These are phyloP conservation scores for Pipra filicauda DNA, from an alignment of 2,113 vertebrate species.

Conservation along the genomic window DNA sequence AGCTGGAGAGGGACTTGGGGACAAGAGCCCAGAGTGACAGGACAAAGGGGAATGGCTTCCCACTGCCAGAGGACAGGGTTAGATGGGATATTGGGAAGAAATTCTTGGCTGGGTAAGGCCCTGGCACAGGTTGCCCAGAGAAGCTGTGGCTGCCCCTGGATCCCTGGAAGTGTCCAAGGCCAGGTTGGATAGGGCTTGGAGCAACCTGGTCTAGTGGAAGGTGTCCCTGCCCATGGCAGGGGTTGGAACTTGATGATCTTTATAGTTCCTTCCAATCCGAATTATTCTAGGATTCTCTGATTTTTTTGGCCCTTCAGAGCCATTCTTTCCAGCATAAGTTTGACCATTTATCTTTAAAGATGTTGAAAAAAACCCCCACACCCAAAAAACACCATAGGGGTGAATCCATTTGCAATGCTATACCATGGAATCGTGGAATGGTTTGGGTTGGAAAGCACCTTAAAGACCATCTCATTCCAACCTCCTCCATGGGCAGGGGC, in stretches of 20 bases:
- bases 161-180: not conserved
- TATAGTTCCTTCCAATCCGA: not conserved
- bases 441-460: not conserved
- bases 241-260: not conserved
- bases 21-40: not conserved
- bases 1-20: rapidly evolving
- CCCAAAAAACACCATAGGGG: not conserved
- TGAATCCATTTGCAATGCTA: not conserved
- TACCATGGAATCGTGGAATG: not conserved
- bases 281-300: not conserved
- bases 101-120: rapidly evolving
- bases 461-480: not conserved
- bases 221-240: not conserved
- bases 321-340: not conserved
- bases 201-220: rapidly evolving
- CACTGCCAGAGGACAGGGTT: rapidly evolving
- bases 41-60: not conserved
- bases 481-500: not conserved
- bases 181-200: rapidly evolving
- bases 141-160: not conserved
- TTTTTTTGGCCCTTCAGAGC: not conserved
- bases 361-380: not conserved
- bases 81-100: not conserved
- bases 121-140: not conserved
- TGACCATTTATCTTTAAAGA: not conserved